Percentiles rank a stretch among this genome's conserved stretches.
phyloP scores from a whole-genome alignment of 2,113 vertebrate species.

The Hoplias malabaricus region DNA sequence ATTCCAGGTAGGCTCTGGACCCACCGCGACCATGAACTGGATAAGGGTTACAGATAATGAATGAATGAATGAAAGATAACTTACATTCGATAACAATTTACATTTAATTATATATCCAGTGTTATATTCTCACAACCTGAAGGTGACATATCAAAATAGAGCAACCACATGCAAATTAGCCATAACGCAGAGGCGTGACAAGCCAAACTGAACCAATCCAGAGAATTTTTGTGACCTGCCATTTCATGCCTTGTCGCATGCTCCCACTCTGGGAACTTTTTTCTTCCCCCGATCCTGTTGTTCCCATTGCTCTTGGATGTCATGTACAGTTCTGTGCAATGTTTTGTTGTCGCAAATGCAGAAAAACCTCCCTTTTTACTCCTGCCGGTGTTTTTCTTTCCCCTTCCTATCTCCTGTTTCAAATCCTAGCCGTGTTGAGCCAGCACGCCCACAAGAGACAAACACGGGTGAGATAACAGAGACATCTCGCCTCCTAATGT shows the following conservation, averaged over 20 bases:
- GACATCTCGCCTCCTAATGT: conserved; percentile 25
- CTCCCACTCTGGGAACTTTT: not conserved
- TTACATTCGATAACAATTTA: no score
- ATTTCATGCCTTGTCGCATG: not conserved
- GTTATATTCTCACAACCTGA: no score
- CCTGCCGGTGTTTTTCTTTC: not conserved
- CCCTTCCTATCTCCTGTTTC: conserved; percentile 21
- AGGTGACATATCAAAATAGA: not conserved
- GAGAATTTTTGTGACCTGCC: not conserved
- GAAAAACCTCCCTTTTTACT: conserved; percentile 15
- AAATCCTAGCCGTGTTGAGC: conserved; percentile 26
- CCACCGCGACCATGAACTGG: no score
- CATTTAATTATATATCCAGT: no score
- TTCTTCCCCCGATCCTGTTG: not conserved
- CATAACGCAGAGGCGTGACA: not conserved
- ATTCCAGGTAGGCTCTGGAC: no score
- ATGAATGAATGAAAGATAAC: no score
- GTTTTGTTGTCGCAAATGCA: conserved; percentile 6
- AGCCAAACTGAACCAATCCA: not conserved
- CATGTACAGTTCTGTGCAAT: conserved; percentile 12
- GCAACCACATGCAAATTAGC: not conserved
- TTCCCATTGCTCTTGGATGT: conserved; percentile 12
- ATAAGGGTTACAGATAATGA: no score
- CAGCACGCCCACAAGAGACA: conserved; percentile 16
- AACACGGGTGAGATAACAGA: conserved; percentile 11